Conservation (phyloP, 2,888 invertebrate genomes). For the Ophion slaviceki region DNA sequence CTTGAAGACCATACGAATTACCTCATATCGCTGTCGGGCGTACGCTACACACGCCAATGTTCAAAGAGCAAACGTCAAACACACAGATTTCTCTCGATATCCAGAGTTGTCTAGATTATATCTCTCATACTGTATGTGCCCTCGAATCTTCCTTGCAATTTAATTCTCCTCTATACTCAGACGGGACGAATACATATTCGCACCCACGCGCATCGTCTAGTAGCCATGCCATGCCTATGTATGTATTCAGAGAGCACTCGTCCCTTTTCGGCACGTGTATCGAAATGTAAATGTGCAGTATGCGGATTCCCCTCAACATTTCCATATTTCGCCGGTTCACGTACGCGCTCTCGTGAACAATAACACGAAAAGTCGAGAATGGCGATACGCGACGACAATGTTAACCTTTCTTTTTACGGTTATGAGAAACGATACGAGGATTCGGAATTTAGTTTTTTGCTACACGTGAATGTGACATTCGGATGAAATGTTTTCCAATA, state of each 20-base stretch:
- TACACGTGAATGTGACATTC: background rate
- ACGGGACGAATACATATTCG: slow-evolving; percentile 17
- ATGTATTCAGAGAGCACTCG: slow-evolving; percentile 22
- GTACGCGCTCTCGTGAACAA: slow-evolving; percentile 19
- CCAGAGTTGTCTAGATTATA: background rate
- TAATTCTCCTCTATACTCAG: slow-evolving; percentile 34
- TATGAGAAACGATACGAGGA: background rate
- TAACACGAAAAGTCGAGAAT: slow-evolving; percentile 51
- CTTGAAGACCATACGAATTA: slow-evolving; percentile 74
- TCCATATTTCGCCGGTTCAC: slow-evolving; percentile 44
- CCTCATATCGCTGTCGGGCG: slow-evolving; percentile 21
- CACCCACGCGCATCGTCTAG: slow-evolving; percentile 46
- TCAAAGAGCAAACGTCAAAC: slow-evolving; percentile 78
- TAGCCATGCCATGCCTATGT: slow-evolving; percentile 37
- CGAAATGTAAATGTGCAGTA: slow-evolving; percentile 56
- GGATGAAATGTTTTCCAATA: background rate
- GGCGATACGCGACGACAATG: slow-evolving; percentile 36
- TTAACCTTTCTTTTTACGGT: slow-evolving; percentile 8
- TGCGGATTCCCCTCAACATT: slow-evolving; percentile 51
- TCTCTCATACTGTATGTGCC: slow-evolving; percentile 23
- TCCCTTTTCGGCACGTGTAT: slow-evolving; percentile 39
- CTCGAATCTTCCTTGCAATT: slow-evolving; percentile 46
- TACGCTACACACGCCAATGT: slow-evolving; percentile 33
- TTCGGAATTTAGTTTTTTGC: background rate
- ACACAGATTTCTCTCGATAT: slow-evolving; percentile 73